Evolutionary conservation across 2,797 vertebrate species (phyloP), one percentile per base, ranked within the genome.

Genomic region (Argyrosomus regius): DNA sequence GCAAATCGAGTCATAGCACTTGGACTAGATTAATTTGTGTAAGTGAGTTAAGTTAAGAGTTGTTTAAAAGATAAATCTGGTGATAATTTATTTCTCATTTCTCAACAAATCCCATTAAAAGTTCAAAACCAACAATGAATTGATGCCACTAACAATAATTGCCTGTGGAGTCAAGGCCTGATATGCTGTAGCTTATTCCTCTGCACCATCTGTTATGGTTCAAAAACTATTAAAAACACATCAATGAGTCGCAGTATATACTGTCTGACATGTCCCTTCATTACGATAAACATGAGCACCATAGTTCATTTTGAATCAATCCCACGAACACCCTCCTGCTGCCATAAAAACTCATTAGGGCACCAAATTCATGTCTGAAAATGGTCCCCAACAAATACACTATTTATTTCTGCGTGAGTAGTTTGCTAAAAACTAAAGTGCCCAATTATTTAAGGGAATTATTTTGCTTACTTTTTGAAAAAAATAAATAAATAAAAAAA

Each of bases 221-320:
- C 35, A 20, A 57, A 43, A 71, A 35, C 11, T 20, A 65, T 72
- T 65, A 78, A 59, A 78, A 72, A 39, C 48, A 78, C 53, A 53
- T 26, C 17, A 72, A 18, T 72, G 61, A 65, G 41, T 18, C 52
- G 56, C 9, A 18, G 22, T 72, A 53, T 65, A 28, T 26, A 48
- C 41, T 48, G 16, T 66, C 20, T 53, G 54, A 72, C 61, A 50
- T 62, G 4, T 48, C 13, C 16, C 31, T 49, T 64, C 20, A 70
- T 70, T 64, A 63, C 4, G 1, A 67, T 61, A 59, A 69, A 75
- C 11, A 14, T 43, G 4, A 52, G 45, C 60, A 53, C 49, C 20
- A 53, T 31, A 35, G 57, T 45, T 69, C 2, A 43, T 79, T 69
- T 62, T 53, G 4, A 66, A 70, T 50, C 35, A 48, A 66, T 48